Conservation (phyloP, 2,888 invertebrate genomes). For the Dryomyza anilis region DNA sequence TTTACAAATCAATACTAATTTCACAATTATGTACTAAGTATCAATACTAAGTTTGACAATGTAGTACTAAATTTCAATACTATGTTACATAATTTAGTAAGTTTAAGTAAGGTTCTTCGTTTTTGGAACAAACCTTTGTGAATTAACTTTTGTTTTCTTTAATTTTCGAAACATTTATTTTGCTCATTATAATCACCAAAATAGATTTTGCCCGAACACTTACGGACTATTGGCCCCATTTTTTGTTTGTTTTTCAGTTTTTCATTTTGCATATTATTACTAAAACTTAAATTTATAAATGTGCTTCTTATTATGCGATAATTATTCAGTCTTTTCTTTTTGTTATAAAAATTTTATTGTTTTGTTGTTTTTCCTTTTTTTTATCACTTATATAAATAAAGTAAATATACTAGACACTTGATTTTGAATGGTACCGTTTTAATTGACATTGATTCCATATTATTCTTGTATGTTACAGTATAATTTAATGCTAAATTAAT, state of each 20-base stretch:
- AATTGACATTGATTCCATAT: conserved; percentile 2
- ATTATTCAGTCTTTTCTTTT: conserved; percentile 26
- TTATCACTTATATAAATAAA: conserved; percentile 24
- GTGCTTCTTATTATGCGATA: conserved; percentile 34
- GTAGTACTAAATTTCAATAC: too few species aligned
- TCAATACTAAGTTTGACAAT: too few species aligned
- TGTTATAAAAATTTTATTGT: conserved; percentile 16
- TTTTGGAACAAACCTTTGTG: background rate
- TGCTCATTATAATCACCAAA: conserved; percentile 54
- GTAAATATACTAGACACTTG: conserved; percentile 16
- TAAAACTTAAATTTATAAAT: conserved; percentile 23
- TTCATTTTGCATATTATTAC: conserved; percentile 27
- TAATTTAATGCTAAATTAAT: conserved; percentile 20
- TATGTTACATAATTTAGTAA: too few species aligned
- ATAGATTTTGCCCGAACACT: conserved; percentile 62
- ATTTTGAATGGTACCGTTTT: conserved; percentile 8
- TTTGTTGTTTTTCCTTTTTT: conserved; percentile 36
- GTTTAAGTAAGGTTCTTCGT: background rate
- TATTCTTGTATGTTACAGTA: background rate
- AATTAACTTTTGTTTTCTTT: conserved; percentile 5
- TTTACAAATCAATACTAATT: conserved; percentile 6
- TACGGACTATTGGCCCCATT: conserved; percentile 62
- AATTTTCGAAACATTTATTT: conserved; percentile 32
- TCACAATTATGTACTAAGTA: too few species aligned
- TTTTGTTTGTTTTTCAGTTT: conserved; percentile 29